phyloP scores from a whole-genome alignment of 2,888 invertebrate genomes.

The Drosophila subquinaria region DNA sequence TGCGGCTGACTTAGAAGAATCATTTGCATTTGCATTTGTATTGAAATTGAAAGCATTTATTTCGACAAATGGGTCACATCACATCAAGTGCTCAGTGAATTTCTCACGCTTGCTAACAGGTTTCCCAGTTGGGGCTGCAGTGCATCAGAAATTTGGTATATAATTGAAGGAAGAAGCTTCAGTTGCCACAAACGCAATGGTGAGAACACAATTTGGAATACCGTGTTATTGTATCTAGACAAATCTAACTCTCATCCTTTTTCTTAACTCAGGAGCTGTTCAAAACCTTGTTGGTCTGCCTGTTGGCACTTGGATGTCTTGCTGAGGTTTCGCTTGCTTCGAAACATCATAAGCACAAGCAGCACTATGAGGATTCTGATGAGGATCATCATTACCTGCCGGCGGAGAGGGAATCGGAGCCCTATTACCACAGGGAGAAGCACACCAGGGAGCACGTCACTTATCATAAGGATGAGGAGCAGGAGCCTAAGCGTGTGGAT shows the following conservation, averaged over 20 bases:
- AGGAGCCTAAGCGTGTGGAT: constrained; percentile 71
- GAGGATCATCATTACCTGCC: constrained; percentile 65
- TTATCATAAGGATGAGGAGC: constrained; percentile 60
- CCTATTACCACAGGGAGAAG: constrained; percentile 58
- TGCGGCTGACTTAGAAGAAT: constrained; percentile 43
- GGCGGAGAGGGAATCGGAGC: constrained; percentile 36
- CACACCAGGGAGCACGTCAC: constrained; percentile 65
- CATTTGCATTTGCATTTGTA: constrained; percentile 45
- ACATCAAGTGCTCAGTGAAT: constrained; percentile 40
- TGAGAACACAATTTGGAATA: constrained; percentile 42
- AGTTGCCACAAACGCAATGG: constrained; percentile 59
- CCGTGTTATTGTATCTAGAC: not conserved
- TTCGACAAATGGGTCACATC: constrained; percentile 67
- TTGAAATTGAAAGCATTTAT: constrained; percentile 64
- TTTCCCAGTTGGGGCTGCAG: constrained; percentile 52
- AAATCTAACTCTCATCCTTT: not conserved
- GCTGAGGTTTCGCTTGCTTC: constrained; percentile 56
- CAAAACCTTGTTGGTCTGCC: constrained; percentile 41
- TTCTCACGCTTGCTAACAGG: constrained; percentile 76
- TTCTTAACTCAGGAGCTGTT: constrained; percentile 40
- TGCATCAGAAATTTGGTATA: constrained; percentile 56
- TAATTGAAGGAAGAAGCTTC: constrained; percentile 40
- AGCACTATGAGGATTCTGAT: constrained; percentile 51
- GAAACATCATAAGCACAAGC: constrained; percentile 57
- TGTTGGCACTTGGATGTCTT: constrained; percentile 47